phyloP scores from a whole-genome alignment of 2,797 vertebrate species.

The Muraenolepis orangiensis region DNA sequence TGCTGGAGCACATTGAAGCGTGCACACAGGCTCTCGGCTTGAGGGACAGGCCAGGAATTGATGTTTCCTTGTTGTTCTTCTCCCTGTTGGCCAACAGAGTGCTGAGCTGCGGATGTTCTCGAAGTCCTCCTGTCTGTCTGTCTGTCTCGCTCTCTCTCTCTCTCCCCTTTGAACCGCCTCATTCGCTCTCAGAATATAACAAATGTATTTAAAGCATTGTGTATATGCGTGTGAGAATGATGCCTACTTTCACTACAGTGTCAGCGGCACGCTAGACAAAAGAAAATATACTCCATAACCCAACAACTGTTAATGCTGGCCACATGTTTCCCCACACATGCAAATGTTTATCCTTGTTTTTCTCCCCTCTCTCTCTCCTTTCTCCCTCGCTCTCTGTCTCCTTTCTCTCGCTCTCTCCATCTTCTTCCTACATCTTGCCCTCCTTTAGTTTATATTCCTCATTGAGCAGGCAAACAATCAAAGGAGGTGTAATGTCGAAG shows the following conservation, averaged over 20 bases:
- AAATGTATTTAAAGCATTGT: background rate
- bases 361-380: conserved; percentile 29
- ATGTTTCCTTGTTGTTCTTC: conserved; percentile 44
- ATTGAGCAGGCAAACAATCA: conserved; percentile 26
- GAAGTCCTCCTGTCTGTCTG: conserved; percentile 19
- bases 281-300: conserved; percentile 42
- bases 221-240: conserved; percentile 3
- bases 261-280: conserved; percentile 24
- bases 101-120: conserved; percentile 54
- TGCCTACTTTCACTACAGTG: background rate
- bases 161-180: conserved; percentile 17
- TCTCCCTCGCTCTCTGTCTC: conserved; percentile 22
- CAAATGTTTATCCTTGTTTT: conserved; percentile 55
- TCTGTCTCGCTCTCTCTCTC: conserved; percentile 22
- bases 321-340: conserved; percentile 67
- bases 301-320: conserved; percentile 56
- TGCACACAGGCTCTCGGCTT: conserved; percentile 27
- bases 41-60: conserved; percentile 44
- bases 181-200: conserved; percentile 5
- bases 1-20: conserved; percentile 4
- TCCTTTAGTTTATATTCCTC: background rate
- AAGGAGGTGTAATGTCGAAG: background rate
- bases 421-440: conserved; percentile 21
- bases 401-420: conserved; percentile 24
- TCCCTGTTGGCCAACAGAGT: conserved; percentile 36